A percentile compares a stretch with the other conserved stretches of the same genome.
These are phyloP conservation scores for Petrocephalus zakoni DNA, from an alignment of 2,113 vertebrate genomes.

Conservation along the genomic window DNA sequence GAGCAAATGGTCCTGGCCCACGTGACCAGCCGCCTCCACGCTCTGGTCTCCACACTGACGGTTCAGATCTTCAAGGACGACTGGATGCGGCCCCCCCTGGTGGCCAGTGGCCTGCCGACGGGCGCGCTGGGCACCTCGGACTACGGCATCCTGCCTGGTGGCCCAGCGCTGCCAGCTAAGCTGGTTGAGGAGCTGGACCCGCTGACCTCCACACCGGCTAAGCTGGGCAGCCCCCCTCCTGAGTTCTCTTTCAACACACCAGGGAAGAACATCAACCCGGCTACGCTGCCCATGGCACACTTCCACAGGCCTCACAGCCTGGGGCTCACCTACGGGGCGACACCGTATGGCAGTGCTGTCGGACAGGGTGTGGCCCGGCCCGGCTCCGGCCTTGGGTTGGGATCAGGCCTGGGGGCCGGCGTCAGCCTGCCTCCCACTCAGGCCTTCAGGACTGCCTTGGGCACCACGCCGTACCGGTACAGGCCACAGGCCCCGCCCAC, in stretches of 20 bases:
- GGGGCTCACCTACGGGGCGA: conserved; percentile 65
- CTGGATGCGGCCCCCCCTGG: conserved; percentile 80
- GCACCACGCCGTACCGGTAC: conserved; percentile 64
- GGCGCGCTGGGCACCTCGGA: conserved; percentile 68
- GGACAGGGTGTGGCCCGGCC: conserved; percentile 62
- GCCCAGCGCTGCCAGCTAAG: conserved; percentile 56
- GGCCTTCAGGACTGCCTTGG: conserved; percentile 75
- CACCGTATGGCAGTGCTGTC: conserved; percentile 61
- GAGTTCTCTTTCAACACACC: conserved; percentile 92
- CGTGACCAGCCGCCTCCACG: conserved; percentile 84
- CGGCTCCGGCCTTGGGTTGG: conserved; percentile 48
- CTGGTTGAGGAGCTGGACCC: conserved; percentile 60
- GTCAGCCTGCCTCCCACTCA: conserved; percentile 50
- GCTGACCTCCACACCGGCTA: conserved; percentile 83
- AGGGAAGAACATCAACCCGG: conserved; percentile 72
- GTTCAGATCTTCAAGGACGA: conserved; percentile 98
- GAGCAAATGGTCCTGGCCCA: conserved; percentile 97
- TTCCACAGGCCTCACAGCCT: conserved; percentile 69
- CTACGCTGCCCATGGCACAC: conserved; percentile 72
- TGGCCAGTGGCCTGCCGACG: conserved; percentile 64
- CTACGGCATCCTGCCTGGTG: conserved; percentile 58
- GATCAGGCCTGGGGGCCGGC: conserved; percentile 26
- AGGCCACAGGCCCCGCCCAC: conserved; percentile 54
- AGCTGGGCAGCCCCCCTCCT: conserved; percentile 79
- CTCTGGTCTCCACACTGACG: conserved; percentile 81